Percentiles rank a stretch among this genome's conserved stretches.
phyloP scores from a whole-genome alignment of 2,888 invertebrate species.

The Melanostoma scalare region DNA sequence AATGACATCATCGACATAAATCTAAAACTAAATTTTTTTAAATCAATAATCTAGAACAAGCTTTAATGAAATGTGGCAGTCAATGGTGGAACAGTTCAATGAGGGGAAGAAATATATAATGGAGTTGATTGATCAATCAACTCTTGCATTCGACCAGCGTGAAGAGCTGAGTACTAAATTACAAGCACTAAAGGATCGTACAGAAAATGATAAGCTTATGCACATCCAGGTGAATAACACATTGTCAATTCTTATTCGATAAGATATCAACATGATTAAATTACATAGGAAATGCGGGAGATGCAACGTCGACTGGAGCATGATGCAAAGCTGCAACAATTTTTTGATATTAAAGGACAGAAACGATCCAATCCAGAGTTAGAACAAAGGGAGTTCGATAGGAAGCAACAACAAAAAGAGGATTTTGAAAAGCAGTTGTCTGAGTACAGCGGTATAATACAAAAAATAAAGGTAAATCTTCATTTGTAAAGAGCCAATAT shows the following conservation, averaged over 20 bases:
- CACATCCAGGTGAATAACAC: constrained; percentile 83
- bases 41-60: constrained; percentile 84
- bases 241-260: neutral
- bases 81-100: constrained; percentile 88
- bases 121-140: constrained; percentile 92
- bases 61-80: constrained; percentile 92
- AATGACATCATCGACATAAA: constrained; percentile 42
- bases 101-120: constrained; percentile 91
- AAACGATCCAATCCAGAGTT: constrained; percentile 89
- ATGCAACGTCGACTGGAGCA: constrained; percentile 93
- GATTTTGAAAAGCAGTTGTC: constrained; percentile 88
- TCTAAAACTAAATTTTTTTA: neutral
- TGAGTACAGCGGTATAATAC: constrained; percentile 89
- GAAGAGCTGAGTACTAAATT: constrained; percentile 92
- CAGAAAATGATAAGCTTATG: constrained; percentile 87
- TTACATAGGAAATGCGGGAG: constrained; percentile 90
- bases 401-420: constrained; percentile 86
- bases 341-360: constrained; percentile 92
- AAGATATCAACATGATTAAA: neutral
- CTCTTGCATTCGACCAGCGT: constrained; percentile 94
- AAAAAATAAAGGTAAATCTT: constrained; percentile 85
- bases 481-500: neutral
- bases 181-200: constrained; percentile 89
- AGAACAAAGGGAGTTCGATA: constrained; percentile 88
- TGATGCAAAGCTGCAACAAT: constrained; percentile 91